Percentiles rank a stretch among this genome's conserved stretches.
phyloP scores from a whole-genome alignment of 2,113 vertebrate genomes.

The Cynopterus brachyotis region DNA sequence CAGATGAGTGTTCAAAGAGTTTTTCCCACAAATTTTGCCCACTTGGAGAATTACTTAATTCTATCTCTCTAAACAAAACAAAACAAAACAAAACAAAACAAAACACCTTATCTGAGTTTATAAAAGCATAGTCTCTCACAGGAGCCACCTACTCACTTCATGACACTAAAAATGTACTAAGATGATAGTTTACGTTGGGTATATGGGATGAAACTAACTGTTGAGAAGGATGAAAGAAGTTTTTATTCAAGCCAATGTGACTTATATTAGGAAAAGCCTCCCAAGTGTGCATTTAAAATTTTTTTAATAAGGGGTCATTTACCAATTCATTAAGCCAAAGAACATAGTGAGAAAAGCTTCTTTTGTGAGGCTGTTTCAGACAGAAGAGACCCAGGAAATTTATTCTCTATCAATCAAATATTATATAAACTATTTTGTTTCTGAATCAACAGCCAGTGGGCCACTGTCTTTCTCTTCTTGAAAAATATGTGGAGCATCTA shows the following conservation, averaged over 20 bases:
- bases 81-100: no score
- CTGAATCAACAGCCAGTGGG: background rate
- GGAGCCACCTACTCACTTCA: background rate
- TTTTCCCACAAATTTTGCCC: constrained; percentile 1
- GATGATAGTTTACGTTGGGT: background rate
- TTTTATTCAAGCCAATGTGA: background rate
- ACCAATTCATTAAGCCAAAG: constrained; percentile 13
- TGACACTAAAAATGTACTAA: background rate
- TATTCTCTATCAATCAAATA: constrained; percentile 23
- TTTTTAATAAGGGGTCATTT: constrained; percentile 50
- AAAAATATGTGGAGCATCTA: background rate
- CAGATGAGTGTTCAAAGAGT: background rate
- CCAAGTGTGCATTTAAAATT: constrained; percentile 15
- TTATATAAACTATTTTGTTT: background rate
- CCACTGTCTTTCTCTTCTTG: background rate
- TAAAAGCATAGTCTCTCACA: background rate
- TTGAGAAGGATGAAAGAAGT: background rate
- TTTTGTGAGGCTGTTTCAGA: constrained; percentile 24
- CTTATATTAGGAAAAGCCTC: background rate
- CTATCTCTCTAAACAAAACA: background rate
- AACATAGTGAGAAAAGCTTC: background rate
- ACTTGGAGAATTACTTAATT: background rate
- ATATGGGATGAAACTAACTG: background rate
- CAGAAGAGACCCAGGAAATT: background rate
- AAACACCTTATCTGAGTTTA: background rate